A percentile compares a stretch with the other conserved stretches of the same genome.
Evolutionary conservation across 1,140 invertebrate genomes (phyloP).

Genomic region (Sogatella furcifera): DNA sequence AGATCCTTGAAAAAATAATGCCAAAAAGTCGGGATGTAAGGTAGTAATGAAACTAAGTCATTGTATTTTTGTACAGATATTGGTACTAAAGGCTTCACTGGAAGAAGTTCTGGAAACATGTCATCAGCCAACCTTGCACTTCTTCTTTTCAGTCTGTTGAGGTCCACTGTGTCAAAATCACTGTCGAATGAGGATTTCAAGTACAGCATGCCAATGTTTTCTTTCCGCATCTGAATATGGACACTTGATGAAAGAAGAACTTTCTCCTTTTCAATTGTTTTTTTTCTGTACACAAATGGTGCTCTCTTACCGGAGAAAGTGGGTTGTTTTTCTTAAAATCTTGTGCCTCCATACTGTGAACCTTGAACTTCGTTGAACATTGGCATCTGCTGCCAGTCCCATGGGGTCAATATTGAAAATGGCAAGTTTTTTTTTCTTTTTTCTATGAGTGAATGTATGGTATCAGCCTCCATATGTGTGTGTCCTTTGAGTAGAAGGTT

Average conservation of each 20-base stretch:
- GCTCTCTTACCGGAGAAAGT: neutral
- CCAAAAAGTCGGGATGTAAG: conserved; percentile 6
- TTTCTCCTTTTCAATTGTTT: conserved; percentile 7
- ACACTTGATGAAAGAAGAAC: conserved; percentile 5
- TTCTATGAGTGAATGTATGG: conserved; percentile 20
- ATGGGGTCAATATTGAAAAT: conserved; percentile 4
- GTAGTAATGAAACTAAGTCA: conserved; percentile 5
- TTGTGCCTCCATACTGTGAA: conserved; percentile 8
- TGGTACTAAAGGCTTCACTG: neutral
- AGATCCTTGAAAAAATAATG: conserved; percentile 9
- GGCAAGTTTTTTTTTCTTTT: conserved; percentile 9
- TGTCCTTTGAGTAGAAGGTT: conserved; percentile 29
- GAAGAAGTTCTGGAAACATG: neutral
- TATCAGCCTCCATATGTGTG: conserved; percentile 30
- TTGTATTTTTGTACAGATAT: conserved; percentile 7
- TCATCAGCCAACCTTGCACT: neutral
- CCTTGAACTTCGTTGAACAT: conserved; percentile 4
- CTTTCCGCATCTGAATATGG: conserved; percentile 2
- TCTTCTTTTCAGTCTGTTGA: conserved; percentile 6
- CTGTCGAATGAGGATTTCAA: conserved; percentile 5
- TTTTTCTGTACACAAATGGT: conserved; percentile 4
- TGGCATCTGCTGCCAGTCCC: conserved; percentile 13
- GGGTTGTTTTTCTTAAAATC: conserved; percentile 4
- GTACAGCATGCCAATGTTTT: conserved; percentile 5
- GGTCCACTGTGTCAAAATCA: conserved; percentile 4